These are phyloP conservation scores for Pangasianodon hypophthalmus DNA, from an alignment of 2,113 vertebrate genomes.

Conservation along the genomic window DNA sequence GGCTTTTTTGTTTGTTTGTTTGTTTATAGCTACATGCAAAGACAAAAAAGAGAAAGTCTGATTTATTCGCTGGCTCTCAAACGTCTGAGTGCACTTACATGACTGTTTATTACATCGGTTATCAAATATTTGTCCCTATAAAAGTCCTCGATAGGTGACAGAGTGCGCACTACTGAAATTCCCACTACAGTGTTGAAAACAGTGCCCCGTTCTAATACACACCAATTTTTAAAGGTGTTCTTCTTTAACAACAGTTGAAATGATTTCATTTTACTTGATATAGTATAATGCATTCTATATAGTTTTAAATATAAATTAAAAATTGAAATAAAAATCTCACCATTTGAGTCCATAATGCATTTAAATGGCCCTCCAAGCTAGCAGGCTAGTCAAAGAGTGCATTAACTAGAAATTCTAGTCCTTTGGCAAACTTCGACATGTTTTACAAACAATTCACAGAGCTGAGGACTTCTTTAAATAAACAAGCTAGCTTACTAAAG, in stretches of 20 bases:
- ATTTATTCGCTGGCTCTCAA: slow-evolving; percentile 64
- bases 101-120: not conserved
- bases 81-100: slow-evolving; percentile 44
- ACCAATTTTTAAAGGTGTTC: not conserved
- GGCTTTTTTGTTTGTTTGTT: slow-evolving; percentile 66
- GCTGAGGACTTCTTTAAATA: not conserved
- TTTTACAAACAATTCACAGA: not conserved
- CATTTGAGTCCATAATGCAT: not conserved
- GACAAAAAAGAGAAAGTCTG: slow-evolving; percentile 72
- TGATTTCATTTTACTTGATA: not conserved
- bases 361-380: not conserved
- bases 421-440: not conserved
- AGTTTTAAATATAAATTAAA: not conserved
- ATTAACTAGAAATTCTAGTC: not conserved
- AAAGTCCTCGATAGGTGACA: not conserved
- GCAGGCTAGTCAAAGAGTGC: not conserved
- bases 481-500: not conserved
- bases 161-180: slow-evolving; percentile 14
- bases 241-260: not conserved
- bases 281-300: not conserved
- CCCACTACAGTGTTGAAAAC: too few relatives aligned
- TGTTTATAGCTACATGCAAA: slow-evolving; percentile 79
- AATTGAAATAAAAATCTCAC: not conserved
- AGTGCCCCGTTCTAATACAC: not conserved
- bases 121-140: not conserved